Evolutionary conservation across 2,797 vertebrate species (phyloP).

Genomic region (Anableps anableps): DNA sequence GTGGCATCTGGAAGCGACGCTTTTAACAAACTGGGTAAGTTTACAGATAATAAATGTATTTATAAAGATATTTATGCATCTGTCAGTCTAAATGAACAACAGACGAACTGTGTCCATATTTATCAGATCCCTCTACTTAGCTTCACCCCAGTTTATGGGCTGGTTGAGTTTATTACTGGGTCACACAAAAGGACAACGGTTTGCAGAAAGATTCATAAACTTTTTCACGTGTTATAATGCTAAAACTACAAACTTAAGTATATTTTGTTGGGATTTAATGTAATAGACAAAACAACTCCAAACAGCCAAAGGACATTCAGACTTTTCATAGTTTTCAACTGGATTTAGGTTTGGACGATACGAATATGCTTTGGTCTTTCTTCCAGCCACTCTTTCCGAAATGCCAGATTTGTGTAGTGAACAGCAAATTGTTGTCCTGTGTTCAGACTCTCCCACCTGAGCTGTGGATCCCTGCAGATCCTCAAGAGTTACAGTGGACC

Average conservation of each 20-base stretch:
- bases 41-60: neutral
- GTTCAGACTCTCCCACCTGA: neutral
- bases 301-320: neutral
- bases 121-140: neutral
- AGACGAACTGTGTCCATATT: neutral
- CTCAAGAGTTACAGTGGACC: neutral
- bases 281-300: neutral
- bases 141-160: neutral
- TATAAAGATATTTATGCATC: neutral
- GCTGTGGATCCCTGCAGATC: neutral
- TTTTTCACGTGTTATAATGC: neutral
- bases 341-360: neutral
- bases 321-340: neutral
- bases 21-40: conserved; percentile 66
- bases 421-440: neutral
- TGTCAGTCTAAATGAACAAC: neutral
- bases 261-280: neutral
- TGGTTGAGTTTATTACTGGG: neutral
- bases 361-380: neutral
- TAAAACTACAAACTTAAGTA: neutral
- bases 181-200: neutral
- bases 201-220: neutral
- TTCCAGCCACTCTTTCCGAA: neutral
- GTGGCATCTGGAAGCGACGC: conserved; percentile 55
- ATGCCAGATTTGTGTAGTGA: neutral